Evolutionary conservation across 2,888 invertebrate species (phyloP), one percentile per base, ranked within the genome.

Genomic region (Nomada goodeniana): DNA sequence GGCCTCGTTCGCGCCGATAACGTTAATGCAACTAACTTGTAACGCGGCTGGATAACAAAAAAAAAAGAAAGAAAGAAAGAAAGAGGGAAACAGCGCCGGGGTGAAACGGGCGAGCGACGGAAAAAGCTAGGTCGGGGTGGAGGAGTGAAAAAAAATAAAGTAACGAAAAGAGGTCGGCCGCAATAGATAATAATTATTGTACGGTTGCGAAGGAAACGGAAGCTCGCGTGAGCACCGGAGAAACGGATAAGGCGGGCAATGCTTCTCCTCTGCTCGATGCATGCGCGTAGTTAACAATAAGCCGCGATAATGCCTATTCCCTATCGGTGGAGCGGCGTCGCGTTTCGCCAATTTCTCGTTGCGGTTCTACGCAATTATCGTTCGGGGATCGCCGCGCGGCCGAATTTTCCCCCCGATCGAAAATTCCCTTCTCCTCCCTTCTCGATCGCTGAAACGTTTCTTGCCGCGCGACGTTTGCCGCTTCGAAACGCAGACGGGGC

Each of bases 111-210:
- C 2, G 23, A 10, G 9, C 11, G n/a, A 53, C n/a, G 53, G n/a
- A 20, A n/a, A 53, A 18, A 53, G n/a, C 9, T 4, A 23, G 2
- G 29, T 53, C 20, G 68, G 36, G 36, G 36, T 15, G 18, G 36
- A 53, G 36, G 36, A 36, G 36, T 10, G 18, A 13, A 47, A 18
- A 23, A 23, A 55, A 55, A 26, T 26, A 26, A 11, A 47, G 29
- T 1, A 18, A 20, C 9, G 44, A 57, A 71, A 61, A 71, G 61
- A 68, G 80, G 84, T 79, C 76, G 82, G 36, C 72, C 20, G 83
- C 88, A 88, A 88, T 88, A 88, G 88, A 88, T 88, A 88, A 88
- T 88, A 88, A 88, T 88, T 88, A 88, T 88, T 88, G 84, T 82
- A 80, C 82, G 80, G 84, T 86, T 79, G 80, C 84, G 87, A 88